Percentiles rank a stretch among this genome's conserved stretches.
Conservation (phyloP, 1,140 invertebrate species). For the Leucophenga varia region DNA sequence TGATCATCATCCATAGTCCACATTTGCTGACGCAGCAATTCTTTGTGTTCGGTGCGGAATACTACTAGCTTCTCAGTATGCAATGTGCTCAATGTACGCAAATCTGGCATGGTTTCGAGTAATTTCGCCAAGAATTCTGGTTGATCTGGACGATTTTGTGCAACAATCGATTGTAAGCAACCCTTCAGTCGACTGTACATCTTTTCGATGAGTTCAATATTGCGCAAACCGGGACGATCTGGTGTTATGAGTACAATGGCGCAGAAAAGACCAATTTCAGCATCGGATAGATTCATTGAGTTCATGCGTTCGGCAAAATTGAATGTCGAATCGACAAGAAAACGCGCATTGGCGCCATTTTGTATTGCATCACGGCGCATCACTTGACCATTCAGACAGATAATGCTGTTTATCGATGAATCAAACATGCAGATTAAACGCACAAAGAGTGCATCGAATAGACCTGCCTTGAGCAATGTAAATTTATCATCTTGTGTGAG, state of each 20-base stretch:
- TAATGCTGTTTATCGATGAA: slow-evolving; percentile 84
- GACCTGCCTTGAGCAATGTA: slow-evolving; percentile 91
- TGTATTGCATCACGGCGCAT: slow-evolving; percentile 87
- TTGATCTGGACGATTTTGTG: slow-evolving; percentile 80
- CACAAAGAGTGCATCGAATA: slow-evolving; percentile 92
- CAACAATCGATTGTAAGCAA: slow-evolving; percentile 82
- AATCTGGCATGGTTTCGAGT: slow-evolving; percentile 91
- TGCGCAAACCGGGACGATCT: slow-evolving; percentile 88
- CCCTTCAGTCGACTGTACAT: slow-evolving; percentile 87
- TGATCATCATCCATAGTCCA: slow-evolving; percentile 67
- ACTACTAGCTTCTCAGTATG: slow-evolving; percentile 95
- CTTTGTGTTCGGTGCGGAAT: slow-evolving; percentile 86
- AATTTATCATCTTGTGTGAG: slow-evolving; percentile 96
- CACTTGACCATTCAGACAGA: slow-evolving; percentile 89
- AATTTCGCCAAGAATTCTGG: slow-evolving; percentile 81
- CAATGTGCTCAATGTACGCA: slow-evolving; percentile 91
- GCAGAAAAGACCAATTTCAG: slow-evolving; percentile 92
- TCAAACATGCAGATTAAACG: slow-evolving; percentile 93
- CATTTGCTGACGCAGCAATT: slow-evolving; percentile 71
- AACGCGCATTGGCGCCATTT: slow-evolving; percentile 86
- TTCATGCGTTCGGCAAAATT: slow-evolving; percentile 96
- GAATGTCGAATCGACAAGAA: slow-evolving; percentile 95
- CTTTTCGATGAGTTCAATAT: slow-evolving; percentile 86
- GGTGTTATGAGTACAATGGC: slow-evolving; percentile 92
- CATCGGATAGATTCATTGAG: slow-evolving; percentile 83